Base-by-base conservation (phyloP, 2,888 invertebrate genomes). In the Pachliopta kotzebuea region DNA sequence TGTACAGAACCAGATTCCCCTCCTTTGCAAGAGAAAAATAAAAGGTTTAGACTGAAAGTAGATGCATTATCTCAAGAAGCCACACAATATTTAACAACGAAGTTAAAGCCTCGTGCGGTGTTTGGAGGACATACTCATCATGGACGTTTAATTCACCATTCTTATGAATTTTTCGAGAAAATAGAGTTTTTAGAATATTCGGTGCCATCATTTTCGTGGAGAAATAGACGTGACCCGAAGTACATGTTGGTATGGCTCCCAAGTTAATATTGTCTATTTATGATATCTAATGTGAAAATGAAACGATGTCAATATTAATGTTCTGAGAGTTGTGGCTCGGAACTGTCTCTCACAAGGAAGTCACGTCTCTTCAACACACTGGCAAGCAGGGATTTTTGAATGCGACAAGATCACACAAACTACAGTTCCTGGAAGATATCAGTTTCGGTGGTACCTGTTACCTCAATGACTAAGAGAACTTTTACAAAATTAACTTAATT, bases 181-280 rank as follows among this genome's bases (percentile, higher is more conserved):
- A 42, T 90, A 73, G 70, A 94, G 92, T 81, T 94, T 71, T 86
- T 93, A 55, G 96, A 97, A 85, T 94, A 95, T 72, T 98, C 98
- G 0, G 94, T 99, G 37, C 95, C 99, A 0, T 99, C 99, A 7
- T 99, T 98, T 79, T 98, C 96, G 78, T 99, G 99, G 99, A 93
- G 99, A 67, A 98, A 99, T 85, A 97, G 96, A 78, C 93, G 95
- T 67, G 96, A 96, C 87, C 99, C 99, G 0, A 96, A 96, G 74
- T 98, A 96, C 86, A 93, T 97, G 79, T 84, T 99, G 93, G 98
- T 98, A 52, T 53, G 45, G 31, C 11, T 42, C 29, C 17, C 37
- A 8, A 23, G 26, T 26, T 29, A 31, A 3, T 54, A 8, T 26
- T 50, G 14, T 1, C 1, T 14, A 37, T 37, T 37, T 14, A 37